Percentiles rank a stretch among this genome's conserved stretches.
Conservation (phyloP, 2,113 vertebrate genomes). For the Natator depressus region DNA sequence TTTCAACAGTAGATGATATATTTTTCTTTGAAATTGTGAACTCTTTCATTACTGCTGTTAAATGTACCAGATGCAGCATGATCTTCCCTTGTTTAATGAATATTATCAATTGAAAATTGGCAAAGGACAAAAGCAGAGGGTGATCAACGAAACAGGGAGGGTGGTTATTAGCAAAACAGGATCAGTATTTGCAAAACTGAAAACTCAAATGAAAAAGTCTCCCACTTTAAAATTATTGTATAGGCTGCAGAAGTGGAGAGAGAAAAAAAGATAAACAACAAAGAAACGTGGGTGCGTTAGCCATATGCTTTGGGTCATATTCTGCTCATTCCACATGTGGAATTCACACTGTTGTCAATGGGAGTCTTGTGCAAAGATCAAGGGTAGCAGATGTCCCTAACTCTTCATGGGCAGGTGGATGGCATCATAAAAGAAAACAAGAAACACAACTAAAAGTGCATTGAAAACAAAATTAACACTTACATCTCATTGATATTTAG, state of each 20-base stretch:
- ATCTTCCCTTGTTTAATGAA: neutral
- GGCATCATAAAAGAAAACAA: neutral
- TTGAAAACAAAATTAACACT: neutral
- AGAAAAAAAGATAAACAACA: neutral
- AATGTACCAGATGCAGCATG: neutral
- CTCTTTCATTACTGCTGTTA: neutral
- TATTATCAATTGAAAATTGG: neutral
- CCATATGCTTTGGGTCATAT: neutral
- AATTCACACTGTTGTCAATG: neutral
- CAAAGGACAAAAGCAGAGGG: neutral
- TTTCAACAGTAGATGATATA: neutral
- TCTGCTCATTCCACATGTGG: neutral
- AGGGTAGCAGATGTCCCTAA: neutral
- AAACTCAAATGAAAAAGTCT: neutral
- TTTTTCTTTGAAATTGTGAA: neutral
- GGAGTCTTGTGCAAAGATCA: neutral
- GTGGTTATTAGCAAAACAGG: neutral
- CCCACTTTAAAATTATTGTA: neutral
- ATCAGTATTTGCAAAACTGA: neutral
- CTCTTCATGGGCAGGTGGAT: neutral
- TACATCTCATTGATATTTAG: accelerated
- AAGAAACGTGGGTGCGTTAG: neutral
- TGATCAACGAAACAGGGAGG: neutral
- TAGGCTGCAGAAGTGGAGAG: neutral
- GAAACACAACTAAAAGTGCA: neutral